phyloP scores from a whole-genome alignment of 30 jellyfish, hydroid and myxozoan genomes.

The Pseudorhiza aurosa region DNA sequence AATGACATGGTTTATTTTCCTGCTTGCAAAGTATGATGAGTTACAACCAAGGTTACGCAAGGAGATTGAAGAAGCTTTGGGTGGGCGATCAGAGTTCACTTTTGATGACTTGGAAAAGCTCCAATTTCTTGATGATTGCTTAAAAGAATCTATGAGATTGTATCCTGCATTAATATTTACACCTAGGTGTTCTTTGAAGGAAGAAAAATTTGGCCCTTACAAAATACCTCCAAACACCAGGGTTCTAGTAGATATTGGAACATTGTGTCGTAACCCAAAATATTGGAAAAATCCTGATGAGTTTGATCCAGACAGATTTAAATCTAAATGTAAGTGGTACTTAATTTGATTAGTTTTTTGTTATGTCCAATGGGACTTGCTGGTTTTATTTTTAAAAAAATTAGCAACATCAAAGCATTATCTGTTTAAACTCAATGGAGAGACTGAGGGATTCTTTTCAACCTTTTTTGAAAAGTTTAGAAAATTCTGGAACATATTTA shows the following conservation, averaged over 20 bases:
- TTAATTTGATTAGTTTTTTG: not conserved
- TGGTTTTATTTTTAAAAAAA: too few species aligned
- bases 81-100: conserved; percentile 19
- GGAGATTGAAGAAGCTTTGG: conserved; percentile 5
- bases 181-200: conserved; percentile 12
- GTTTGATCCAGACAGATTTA: conserved; percentile 46
- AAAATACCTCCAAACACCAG: conserved; percentile 14
- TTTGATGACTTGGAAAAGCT: conserved; percentile 24
- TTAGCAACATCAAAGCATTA: too few species aligned
- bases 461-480: too few species aligned
- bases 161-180: conserved; percentile 26
- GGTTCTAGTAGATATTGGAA: not conserved
- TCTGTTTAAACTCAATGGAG: too few species aligned
- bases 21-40: conserved; percentile 40
- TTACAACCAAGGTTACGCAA: conserved; percentile 23
- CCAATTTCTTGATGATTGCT: conserved; percentile 27
- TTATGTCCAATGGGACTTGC: not conserved
- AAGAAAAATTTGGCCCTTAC: conserved; percentile 23
- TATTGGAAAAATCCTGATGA: conserved; percentile 43
- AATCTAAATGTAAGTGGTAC: not conserved
- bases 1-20: conserved; percentile 39
- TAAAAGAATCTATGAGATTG: conserved; percentile 50
- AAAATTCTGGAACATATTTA: too few species aligned
- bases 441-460: too few species aligned
- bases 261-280: not conserved